Evolutionary conservation across 1,140 invertebrate genomes (phyloP).

Genomic region (Rhagoletis zephyria): DNA sequence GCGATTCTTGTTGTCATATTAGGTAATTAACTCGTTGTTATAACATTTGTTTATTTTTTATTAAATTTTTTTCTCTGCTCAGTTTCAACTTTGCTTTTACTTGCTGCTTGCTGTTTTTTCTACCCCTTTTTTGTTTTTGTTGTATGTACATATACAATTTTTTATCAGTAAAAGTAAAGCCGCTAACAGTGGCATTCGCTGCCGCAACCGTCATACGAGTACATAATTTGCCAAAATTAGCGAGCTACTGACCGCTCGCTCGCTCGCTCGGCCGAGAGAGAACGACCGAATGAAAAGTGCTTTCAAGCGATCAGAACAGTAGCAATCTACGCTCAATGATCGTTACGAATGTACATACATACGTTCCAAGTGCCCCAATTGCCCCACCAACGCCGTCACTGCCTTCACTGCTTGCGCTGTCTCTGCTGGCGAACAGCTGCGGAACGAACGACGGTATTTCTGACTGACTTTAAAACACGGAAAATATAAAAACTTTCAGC

Average conservation of each 20-base stretch:
- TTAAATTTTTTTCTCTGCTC: too few species aligned
- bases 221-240: conserved; percentile 35
- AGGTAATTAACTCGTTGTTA: not conserved
- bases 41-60: not conserved
- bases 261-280: not conserved
- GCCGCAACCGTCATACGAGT: not conserved
- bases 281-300: not conserved
- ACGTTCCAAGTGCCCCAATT: not conserved
- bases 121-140: not conserved
- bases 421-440: not conserved
- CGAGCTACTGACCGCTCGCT: not conserved
- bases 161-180: not conserved
- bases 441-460: not conserved
- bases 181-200: not conserved
- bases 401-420: not conserved
- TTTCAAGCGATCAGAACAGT: not conserved
- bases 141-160: not conserved
- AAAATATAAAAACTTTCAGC: conserved; percentile 70
- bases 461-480: not conserved
- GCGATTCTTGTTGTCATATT: not conserved
- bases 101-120: too few species aligned
- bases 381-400: not conserved
- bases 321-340: not conserved
- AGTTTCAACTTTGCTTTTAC: too few species aligned
- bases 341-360: not conserved